Evolutionary conservation across 2,113 vertebrate genomes (phyloP).

Genomic region (Athene cunicularia): DNA sequence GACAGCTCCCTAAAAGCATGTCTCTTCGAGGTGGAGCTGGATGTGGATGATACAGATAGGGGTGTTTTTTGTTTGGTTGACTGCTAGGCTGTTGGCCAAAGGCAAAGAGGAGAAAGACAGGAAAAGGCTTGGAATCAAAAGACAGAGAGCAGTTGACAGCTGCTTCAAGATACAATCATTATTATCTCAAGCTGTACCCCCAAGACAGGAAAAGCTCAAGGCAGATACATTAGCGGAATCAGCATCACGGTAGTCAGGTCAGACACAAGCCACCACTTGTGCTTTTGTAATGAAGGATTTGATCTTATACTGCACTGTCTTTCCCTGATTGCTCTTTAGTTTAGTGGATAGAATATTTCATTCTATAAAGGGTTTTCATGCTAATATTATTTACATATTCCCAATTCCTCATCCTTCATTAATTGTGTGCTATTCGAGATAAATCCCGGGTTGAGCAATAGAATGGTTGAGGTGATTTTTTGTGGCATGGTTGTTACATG

Average conservation of each 20-base stretch:
- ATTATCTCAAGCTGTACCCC: background rate
- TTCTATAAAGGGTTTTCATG: background rate
- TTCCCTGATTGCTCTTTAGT: background rate
- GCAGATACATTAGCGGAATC: background rate
- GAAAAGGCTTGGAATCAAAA: background rate
- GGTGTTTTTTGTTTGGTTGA: background rate
- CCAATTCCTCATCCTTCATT: background rate
- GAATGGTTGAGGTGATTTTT: background rate
- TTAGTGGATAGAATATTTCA: background rate
- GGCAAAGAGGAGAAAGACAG: background rate
- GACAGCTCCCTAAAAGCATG: background rate
- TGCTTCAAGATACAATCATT: background rate
- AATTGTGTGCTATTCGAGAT: background rate
- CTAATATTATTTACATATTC: background rate
- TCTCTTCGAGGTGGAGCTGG: background rate
- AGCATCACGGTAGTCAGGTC: background rate
- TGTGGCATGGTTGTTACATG: accelerated
- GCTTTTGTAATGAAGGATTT: background rate
- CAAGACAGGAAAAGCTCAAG: background rate
- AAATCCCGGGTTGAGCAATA: background rate
- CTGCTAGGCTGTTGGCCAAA: background rate
- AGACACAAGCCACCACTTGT: background rate
- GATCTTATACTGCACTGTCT: background rate
- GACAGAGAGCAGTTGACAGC: background rate
- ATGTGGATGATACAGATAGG: background rate